A percentile compares a stretch with the other conserved stretches of the same genome.
phyloP scores from a whole-genome alignment of 2,888 invertebrate species.

The Heliconius sara region DNA sequence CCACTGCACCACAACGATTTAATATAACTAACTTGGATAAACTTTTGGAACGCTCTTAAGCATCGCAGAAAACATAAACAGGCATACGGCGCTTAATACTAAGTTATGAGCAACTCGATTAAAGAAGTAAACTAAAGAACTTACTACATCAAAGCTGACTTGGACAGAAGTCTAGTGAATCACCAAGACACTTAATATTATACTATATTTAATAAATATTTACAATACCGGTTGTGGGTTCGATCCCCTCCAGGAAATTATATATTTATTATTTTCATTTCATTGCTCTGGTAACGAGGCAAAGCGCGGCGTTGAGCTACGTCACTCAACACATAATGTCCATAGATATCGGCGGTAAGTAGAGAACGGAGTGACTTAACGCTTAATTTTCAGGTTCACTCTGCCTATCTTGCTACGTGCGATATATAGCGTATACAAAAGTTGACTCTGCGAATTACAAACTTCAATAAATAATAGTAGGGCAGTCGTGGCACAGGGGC shows the following conservation, averaged over 20 bases:
- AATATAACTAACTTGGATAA: conserved; percentile 9
- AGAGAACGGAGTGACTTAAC: background rate
- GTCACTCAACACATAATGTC: background rate
- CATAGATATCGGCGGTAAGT: background rate
- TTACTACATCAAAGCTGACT: conserved; percentile 61
- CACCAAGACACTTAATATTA: background rate
- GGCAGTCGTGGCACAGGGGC: no score
- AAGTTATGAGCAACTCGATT: conserved; percentile 78
- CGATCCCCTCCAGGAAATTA: no score
- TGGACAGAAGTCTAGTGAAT: conserved; percentile 42
- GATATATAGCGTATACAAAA: no score
- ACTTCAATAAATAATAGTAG: no score
- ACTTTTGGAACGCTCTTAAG: conserved; percentile 52
- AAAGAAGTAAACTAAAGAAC: conserved; percentile 72
- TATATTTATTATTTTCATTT: background rate
- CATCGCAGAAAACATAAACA: conserved; percentile 73
- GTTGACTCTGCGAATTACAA: no score
- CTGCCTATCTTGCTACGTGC: background rate
- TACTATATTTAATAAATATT: no score
- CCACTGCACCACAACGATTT: background rate
- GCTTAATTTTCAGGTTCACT: background rate
- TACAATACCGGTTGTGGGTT: no score
- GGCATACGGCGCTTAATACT: conserved; percentile 76
- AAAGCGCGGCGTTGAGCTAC: background rate
- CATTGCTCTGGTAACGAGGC: background rate